These are phyloP conservation scores for Rhyacichthys aspro DNA, from an alignment of 2,797 vertebrate genomes.

Conservation along the genomic window DNA sequence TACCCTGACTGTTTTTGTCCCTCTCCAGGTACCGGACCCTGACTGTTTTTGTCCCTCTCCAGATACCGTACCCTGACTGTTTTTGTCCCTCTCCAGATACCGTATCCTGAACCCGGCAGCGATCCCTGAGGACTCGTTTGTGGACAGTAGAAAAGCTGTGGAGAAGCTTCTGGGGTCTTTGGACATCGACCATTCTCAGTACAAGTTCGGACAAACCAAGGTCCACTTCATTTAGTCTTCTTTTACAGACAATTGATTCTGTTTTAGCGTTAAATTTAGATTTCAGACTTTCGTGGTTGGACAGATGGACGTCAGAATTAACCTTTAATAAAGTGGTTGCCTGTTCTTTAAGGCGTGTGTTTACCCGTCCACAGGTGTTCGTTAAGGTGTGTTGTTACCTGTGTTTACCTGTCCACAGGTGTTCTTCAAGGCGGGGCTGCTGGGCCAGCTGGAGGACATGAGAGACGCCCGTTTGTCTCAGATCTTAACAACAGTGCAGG, in stretches of 20 bases:
- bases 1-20: too few relatives aligned
- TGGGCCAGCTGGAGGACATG: slow-evolving; percentile 89
- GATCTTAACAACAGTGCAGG: slow-evolving; percentile 89
- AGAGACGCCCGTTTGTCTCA: slow-evolving; percentile 89
- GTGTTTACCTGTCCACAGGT: slow-evolving; percentile 75
- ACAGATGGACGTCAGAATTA: too few relatives aligned
- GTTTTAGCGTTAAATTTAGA: too few relatives aligned
- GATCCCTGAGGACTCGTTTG: slow-evolving; percentile 91
- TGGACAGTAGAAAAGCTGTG: slow-evolving; percentile 92
- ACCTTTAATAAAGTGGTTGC: too few relatives aligned
- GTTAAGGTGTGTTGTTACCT: background rate
- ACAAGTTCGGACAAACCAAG: slow-evolving; percentile 94
- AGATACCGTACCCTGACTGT: too few relatives aligned
- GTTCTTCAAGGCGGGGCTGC: slow-evolving; percentile 92
- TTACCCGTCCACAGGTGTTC: slow-evolving; percentile 3
- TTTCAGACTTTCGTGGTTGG: too few relatives aligned
- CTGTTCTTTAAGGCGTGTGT: background rate
- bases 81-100: slow-evolving; percentile 75
- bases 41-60: background rate
- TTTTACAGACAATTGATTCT: too few relatives aligned
- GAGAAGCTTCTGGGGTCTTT: slow-evolving; percentile 89
- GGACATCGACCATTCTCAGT: slow-evolving; percentile 88
- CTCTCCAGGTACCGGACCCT: too few relatives aligned
- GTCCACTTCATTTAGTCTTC: slow-evolving; percentile 49
- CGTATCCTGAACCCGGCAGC: slow-evolving; percentile 91